These are phyloP conservation scores for Anguilla obscura DNA, from an alignment of 2,797 vertebrate species.

Conservation along the genomic window DNA sequence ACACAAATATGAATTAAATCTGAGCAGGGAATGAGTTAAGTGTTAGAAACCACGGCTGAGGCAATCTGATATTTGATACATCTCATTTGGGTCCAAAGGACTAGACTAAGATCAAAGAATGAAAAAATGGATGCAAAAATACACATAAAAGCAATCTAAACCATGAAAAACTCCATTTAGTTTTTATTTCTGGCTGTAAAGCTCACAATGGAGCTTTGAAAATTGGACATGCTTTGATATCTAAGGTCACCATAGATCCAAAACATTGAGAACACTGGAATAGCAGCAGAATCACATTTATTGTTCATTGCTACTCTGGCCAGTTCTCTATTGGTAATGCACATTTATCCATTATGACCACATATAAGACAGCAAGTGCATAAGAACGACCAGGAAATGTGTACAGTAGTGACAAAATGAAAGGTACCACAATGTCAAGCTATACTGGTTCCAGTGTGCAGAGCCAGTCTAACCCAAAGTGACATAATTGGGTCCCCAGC, in stretches of 20 bases:
- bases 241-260: background rate
- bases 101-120: background rate
- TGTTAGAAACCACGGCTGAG: background rate
- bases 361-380: background rate
- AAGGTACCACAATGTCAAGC: background rate
- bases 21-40: constrained; percentile 30
- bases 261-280: background rate
- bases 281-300: background rate
- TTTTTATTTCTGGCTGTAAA: background rate
- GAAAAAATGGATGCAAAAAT: background rate
- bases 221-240: background rate
- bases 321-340: background rate
- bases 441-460: too few species aligned
- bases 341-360: background rate
- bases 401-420: background rate
- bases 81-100: constrained; percentile 1
- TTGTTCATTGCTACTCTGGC: background rate
- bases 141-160: background rate
- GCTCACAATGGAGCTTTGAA: background rate
- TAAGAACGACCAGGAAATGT: background rate
- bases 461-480: background rate
- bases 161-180: background rate
- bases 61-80: background rate
- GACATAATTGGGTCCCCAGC: background rate
- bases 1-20: constrained; percentile 45